Base-by-base conservation (phyloP, 2,113 vertebrate genomes). In the Aix galericulata region DNA sequence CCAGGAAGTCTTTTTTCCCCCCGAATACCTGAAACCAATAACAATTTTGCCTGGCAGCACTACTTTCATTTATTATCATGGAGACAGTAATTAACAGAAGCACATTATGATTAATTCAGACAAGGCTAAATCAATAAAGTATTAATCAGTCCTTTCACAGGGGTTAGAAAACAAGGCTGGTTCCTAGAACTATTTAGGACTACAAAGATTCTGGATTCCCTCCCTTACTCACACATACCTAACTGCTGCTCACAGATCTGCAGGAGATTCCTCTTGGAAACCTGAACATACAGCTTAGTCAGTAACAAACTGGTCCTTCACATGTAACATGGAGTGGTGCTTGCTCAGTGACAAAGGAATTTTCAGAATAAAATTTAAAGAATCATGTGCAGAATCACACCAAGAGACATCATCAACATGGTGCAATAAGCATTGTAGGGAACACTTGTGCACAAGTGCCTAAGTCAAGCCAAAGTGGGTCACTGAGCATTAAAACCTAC, bases 111-210 rank as follows among this genome's bases (percentile, higher is more conserved):
- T 76, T 85, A 91, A 44, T 84, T 85, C 2, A 1, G 42, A 34
- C 71, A 88, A 66, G 17, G 62, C 69, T 86, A 72, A 89, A 75
- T 86, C 69, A 93, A 31, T 84, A 40, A 89, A 72, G 44, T n/a
- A 55, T 66, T 79, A 40, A 44, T 52, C 20, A 50, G 17, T 60
- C 55, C 44, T 87, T 95, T 75, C 84, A 56, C 56, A 58, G 50
- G 13, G 21, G 6, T 64, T 79, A 64, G 66, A 80, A 86, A 82
- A 62, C 36, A 80, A 82, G 66, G 59, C 66, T 64, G 34, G 42
- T 59, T 78, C 73, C 73, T 88, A 52, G 36, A 75, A 42, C 64
- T 42, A 76, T 44, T 32, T 76, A 2, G 55, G 36, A 48, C 1
- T 6, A 48, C 22, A 8, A 29, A 83, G 60, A 72, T 34, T 21